These are phyloP conservation scores for Laspeyria flexula DNA, from an alignment of 2,888 invertebrate species.

Conservation along the genomic window DNA sequence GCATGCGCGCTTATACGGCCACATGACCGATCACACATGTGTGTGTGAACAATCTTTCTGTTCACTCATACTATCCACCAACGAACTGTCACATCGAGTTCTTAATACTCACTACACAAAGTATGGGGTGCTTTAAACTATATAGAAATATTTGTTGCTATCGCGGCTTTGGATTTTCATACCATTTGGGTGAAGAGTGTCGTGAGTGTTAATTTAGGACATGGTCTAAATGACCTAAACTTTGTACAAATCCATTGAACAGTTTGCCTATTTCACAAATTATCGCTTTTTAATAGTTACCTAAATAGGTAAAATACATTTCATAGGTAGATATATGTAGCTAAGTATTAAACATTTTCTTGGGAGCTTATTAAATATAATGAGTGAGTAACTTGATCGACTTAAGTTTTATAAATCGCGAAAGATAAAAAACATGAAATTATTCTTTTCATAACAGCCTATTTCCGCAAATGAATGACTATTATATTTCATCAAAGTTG, in stretches of 20 bases:
- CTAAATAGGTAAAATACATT: too few species aligned
- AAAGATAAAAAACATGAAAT: constrained; percentile 41
- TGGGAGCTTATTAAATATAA: constrained; percentile 28
- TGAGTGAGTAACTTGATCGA: constrained; percentile 36
- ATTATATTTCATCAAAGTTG: constrained; percentile 67
- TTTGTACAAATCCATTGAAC: too few species aligned
- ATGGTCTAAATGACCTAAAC: too few species aligned
- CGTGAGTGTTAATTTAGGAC: too few species aligned
- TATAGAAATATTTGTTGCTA: too few species aligned
- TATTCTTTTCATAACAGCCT: constrained; percentile 49
- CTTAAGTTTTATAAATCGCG: constrained; percentile 47
- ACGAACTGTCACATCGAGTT: constrained; percentile 15
- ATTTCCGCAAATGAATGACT: constrained; percentile 62
- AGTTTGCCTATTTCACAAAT: too few species aligned
- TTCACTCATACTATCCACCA: constrained; percentile 5
- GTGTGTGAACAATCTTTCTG: constrained; percentile 1
- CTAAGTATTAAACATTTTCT: too few species aligned
- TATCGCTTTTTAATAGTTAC: too few species aligned
- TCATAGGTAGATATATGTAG: too few species aligned
- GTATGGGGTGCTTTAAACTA: not conserved
- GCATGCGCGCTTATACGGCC: constrained; percentile 62
- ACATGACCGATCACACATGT: constrained; percentile 29
- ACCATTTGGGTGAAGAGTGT: too few species aligned
- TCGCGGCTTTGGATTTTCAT: too few species aligned
- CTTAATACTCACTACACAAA: constrained; percentile 12